Base-by-base conservation (phyloP, 2,888 invertebrate genomes). In the Tipula helvola region DNA sequence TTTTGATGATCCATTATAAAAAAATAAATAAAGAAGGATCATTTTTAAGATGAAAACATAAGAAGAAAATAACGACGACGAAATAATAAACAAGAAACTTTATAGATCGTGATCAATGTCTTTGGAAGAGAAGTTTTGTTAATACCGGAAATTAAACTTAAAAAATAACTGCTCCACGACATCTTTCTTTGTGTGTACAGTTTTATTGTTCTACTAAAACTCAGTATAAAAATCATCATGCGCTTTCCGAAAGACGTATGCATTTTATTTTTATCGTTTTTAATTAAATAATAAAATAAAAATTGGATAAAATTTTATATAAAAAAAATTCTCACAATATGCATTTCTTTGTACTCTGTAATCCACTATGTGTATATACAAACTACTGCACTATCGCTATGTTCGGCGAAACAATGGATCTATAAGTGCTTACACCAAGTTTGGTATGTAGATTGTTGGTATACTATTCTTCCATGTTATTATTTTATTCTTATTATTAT, bases 51-150 rank as follows among this genome's bases (percentile, higher is more conserved):
- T 52, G 44, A 52, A 52, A 52, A n/a, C 52, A 5, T 52, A 52
- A n/a, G n/a, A 52, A 4, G 52, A n/a, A 52, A 52, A 52, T 52
- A 52, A 52, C 44, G 44, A 39, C 39, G 39, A 39, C 39, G 39
- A 39, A 39, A 39, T 3, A 39, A 39, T 2, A 39, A 71, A 8
- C 28, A 12, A 18, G 12, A 71, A 10, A 71, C 28, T 28, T 28
- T 71, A 57, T 71, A 71, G 71, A 71, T 71, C 71, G 71, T 71
- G 71, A 71, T 71, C 71, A 71, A 71, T 71, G 71, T 71, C 71
- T 71, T 71, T 71, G 28, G 28, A 28, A 28, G 28, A 71, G 71
- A 71, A 71, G 71, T 71, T 71, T 71, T 71, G 71, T 71, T 71
- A 71, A 71, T 71, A 71, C 71, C 71, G 71, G 71, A 71, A 71